A percentile compares a stretch with the other conserved stretches of the same genome.
phyloP scores from a whole-genome alignment of 2,888 invertebrate species.

The Pristionchus arcanus region DNA sequence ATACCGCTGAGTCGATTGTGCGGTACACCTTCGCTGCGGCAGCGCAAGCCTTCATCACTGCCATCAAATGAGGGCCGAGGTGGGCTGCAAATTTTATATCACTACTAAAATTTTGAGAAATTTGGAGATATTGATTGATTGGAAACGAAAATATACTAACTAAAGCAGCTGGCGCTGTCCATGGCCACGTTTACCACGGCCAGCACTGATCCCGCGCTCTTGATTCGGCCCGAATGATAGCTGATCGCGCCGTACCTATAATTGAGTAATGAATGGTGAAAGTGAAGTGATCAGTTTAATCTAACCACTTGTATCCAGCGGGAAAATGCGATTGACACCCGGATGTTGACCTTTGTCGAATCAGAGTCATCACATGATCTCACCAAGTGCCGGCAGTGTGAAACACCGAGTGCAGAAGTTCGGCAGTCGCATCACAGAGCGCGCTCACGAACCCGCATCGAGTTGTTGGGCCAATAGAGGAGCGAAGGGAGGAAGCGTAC shows the following conservation, averaged over 20 bases:
- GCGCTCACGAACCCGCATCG: not conserved
- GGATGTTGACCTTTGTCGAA: too few species aligned
- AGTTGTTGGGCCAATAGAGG: not conserved
- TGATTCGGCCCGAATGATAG: conserved; percentile 32
- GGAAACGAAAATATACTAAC: not conserved
- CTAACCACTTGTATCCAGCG: too few species aligned
- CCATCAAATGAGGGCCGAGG: conserved; percentile 36
- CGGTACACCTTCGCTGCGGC: conserved; percentile 20
- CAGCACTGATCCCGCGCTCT: not conserved
- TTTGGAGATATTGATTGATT: too few species aligned
- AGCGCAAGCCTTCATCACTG: conserved; percentile 27
- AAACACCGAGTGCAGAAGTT: not conserved
- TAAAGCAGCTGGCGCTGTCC: not conserved
- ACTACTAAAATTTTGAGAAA: too few species aligned
- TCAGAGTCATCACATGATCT: too few species aligned
- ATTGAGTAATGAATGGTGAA: too few species aligned
- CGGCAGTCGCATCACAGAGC: not conserved
- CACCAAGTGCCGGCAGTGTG: conserved; percentile 32
- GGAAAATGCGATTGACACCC: not conserved
- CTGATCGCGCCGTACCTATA: conserved; percentile 17
- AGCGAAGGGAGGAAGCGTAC: not conserved
- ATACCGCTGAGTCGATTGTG: conserved; percentile 2
- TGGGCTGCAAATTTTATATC: not conserved
- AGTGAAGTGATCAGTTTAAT: too few species aligned
- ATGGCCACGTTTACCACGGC: not conserved